These are phyloP conservation scores for Lutjanus erythropterus DNA, from an alignment of 2,113 vertebrate genomes.

Conservation along the genomic window DNA sequence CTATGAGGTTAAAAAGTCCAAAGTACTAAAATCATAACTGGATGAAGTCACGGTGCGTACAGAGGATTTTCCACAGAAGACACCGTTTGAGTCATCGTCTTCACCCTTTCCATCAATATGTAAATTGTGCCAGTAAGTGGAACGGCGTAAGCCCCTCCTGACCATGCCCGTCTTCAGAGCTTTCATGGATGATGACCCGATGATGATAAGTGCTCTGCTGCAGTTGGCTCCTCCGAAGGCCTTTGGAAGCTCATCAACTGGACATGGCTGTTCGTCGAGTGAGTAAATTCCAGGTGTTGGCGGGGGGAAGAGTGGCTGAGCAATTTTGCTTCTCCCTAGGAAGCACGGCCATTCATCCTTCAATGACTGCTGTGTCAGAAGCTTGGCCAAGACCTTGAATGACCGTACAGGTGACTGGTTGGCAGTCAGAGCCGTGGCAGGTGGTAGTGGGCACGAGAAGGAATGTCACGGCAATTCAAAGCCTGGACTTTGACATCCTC, in stretches of 20 bases:
- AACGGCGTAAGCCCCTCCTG: background rate
- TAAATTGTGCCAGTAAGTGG: slow-evolving; percentile 17
- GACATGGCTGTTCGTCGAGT: slow-evolving; percentile 35
- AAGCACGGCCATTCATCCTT: slow-evolving; percentile 31
- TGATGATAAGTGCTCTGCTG: slow-evolving; percentile 12
- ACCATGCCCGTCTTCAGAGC: slow-evolving; percentile 20
- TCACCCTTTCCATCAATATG: slow-evolving; percentile 24
- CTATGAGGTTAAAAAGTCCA: background rate
- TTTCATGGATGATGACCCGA: slow-evolving; percentile 41
- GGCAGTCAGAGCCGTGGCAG: slow-evolving; percentile 48
- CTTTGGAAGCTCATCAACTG: slow-evolving; percentile 40
- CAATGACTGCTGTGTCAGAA: slow-evolving; percentile 46
- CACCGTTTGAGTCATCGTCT: slow-evolving; percentile 3
- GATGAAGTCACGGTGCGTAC: background rate
- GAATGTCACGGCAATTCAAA: slow-evolving; percentile 48
- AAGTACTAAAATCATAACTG: background rate
- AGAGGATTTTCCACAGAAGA: background rate
- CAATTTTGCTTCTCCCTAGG: slow-evolving; percentile 30
- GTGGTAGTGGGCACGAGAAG: slow-evolving; percentile 33
- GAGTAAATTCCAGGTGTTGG: slow-evolving; percentile 51
- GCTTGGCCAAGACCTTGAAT: slow-evolving; percentile 63
- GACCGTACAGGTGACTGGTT: slow-evolving; percentile 53
- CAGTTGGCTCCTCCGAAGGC: slow-evolving; percentile 11
- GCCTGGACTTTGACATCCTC: slow-evolving; percentile 38
- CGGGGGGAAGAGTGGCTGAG: slow-evolving; percentile 29